A percentile compares a stretch with the other conserved stretches of the same genome.
phyloP scores from a whole-genome alignment of 2,888 invertebrate genomes.

The Diarsia rubi region DNA sequence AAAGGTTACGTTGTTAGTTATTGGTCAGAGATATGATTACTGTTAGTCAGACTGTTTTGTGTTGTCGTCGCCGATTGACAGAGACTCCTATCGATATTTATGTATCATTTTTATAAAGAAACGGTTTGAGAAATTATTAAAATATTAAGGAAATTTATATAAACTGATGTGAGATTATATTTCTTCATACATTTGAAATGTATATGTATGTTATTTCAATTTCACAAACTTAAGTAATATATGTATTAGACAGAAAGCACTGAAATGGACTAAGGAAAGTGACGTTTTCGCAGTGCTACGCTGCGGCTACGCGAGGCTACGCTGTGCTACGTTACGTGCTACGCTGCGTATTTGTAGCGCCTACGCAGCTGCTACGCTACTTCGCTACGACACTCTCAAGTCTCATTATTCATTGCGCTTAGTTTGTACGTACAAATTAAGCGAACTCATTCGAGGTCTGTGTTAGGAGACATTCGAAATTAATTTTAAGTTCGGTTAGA shows the following conservation, averaged over 20 bases:
- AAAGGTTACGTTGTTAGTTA: slow-evolving; percentile 53
- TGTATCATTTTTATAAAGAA: neutral
- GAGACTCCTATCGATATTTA: neutral
- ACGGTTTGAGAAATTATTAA: neutral
- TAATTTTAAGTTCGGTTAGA: neutral
- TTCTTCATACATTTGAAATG: neutral
- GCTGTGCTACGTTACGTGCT: neutral
- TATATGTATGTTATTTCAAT: neutral
- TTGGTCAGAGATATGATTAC: neutral
- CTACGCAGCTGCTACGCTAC: slow-evolving; percentile 10
- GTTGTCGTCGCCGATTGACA: neutral
- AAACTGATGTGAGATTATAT: neutral
- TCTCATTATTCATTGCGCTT: neutral
- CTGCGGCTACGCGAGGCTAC: neutral
- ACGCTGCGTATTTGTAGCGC: neutral
- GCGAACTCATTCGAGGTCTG: neutral
- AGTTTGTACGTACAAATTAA: neutral
- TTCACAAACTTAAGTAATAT: neutral
- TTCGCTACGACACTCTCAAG: neutral
- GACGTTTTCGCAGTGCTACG: neutral
- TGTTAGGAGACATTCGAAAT: neutral
- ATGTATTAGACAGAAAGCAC: neutral
- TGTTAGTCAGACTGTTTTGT: neutral
- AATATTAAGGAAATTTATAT: neutral
- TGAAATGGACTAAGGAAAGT: neutral